Conservation (phyloP, 1,140 invertebrate species). For the Ectropis grisescens region DNA sequence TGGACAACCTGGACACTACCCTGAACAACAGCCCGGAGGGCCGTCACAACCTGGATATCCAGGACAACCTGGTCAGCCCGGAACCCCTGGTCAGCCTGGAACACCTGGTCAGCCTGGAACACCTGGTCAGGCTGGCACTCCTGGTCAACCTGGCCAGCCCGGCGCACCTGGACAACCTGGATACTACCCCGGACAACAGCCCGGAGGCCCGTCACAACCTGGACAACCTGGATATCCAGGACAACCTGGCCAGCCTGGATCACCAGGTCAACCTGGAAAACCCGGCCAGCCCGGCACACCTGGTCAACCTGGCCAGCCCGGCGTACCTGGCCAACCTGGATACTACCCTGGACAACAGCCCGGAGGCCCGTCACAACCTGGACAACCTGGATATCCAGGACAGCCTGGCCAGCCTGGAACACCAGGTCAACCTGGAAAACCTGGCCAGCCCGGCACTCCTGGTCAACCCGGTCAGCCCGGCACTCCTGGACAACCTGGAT, state of each 20-base stretch:
- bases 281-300: too few relatives aligned
- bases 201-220: conserved; percentile 10
- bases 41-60: conserved; percentile 6
- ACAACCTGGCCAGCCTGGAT: conserved; percentile 5
- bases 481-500: conserved; percentile 8
- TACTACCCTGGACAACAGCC: conserved; percentile 8
- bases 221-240: conserved; percentile 9
- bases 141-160: not conserved
- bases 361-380: conserved; percentile 8
- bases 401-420: not conserved
- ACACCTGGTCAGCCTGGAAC: conserved; percentile 5
- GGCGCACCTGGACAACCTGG: conserved; percentile 4
- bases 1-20: conserved; percentile 10
- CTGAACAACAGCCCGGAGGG: conserved; percentile 9
- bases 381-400: conserved; percentile 1
- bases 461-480: conserved; percentile 2
- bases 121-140: too few relatives aligned
- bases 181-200: conserved; percentile 1
- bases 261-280: not conserved
- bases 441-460: conserved; percentile 2
- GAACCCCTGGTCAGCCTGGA: not conserved
- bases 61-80: not conserved
- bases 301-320: not conserved
- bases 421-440: conserved; percentile 5
- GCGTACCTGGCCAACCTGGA: conserved; percentile 6